Base-by-base conservation (phyloP, 2,888 invertebrate genomes). In the Amiota mariae region DNA sequence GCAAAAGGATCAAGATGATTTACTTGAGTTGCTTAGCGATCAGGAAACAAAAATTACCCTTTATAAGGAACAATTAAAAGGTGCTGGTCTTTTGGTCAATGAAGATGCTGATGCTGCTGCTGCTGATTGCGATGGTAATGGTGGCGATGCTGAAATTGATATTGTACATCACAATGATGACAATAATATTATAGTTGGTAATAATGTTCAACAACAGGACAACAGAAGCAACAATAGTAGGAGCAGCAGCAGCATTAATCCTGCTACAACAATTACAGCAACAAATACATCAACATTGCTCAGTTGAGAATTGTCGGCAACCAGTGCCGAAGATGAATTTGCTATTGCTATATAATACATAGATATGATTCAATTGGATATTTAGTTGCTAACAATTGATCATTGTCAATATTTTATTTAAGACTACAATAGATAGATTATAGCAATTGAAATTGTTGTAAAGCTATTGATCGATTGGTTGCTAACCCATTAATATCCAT, bases 1-100 rank as follows among this genome's bases (percentile, higher is more conserved):
- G 76, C 93, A 92, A 86, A 96, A 94, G 86, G 98, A 99, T 86
- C 98, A 98, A 89, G 98, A 99, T 81, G 98, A 98, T 90, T 90
- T 99, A 77, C 90, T 99, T 73, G 95, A 96, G 85, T 90, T 99
- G 74, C 91, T 99, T 56, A 94, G 96, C 0, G 97, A 98, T 88
- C 98, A 98, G 91, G 98, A 90, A 76, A 87, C 87, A 71, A 95
- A 95, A 89, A 90, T 96, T 54, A 91, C 91, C 64, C 91, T 92
- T 70, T 95, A 94, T 89, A 94, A 93, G 82, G 88, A 91, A 80
- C 91, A 91, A 67, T 87, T 94, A 36, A 79, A 90, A 13, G 90
- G 91, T 0, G 90, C 93, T 36, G 94, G 88, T 13, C 74, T 85
- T 51, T 76, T 84, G 1, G 82, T 83, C 18, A 18, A 1, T 18